Conservation (phyloP, 2,113 vertebrate species). For the Caloenas nicobarica region DNA sequence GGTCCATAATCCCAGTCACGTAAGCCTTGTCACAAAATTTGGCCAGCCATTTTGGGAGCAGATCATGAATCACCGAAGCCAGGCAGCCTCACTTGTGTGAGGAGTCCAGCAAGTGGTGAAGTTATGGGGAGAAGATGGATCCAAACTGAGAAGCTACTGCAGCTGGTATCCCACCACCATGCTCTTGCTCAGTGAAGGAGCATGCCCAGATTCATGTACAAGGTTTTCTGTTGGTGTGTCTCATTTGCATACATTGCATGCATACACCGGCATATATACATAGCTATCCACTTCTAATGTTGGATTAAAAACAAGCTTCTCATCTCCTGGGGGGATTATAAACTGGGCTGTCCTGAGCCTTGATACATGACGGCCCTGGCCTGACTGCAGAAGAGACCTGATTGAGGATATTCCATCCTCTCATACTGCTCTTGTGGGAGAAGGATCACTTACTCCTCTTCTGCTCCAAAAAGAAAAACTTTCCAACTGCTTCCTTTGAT, state of each 20-base stretch:
- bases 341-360: background rate
- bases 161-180: background rate
- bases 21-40: background rate
- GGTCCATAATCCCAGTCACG: accelerated
- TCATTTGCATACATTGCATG: background rate
- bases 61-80: background rate
- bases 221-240: background rate
- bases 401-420: background rate
- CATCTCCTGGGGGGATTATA: background rate
- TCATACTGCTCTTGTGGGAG: background rate
- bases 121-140: background rate
- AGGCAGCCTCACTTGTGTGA: background rate
- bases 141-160: background rate
- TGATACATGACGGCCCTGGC: background rate
- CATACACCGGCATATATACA: background rate
- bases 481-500: background rate
- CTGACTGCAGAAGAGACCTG: background rate
- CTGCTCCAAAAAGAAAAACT: background rate
- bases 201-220: background rate
- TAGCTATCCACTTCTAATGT: background rate
- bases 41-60: background rate
- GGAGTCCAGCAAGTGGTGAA: background rate
- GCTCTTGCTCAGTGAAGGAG: accelerated
- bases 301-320: background rate
- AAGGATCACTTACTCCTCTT: background rate